Percentiles rank a stretch among this genome's conserved stretches.
phyloP scores from a whole-genome alignment of 1,140 invertebrate species.

The Charaxes varanes region DNA sequence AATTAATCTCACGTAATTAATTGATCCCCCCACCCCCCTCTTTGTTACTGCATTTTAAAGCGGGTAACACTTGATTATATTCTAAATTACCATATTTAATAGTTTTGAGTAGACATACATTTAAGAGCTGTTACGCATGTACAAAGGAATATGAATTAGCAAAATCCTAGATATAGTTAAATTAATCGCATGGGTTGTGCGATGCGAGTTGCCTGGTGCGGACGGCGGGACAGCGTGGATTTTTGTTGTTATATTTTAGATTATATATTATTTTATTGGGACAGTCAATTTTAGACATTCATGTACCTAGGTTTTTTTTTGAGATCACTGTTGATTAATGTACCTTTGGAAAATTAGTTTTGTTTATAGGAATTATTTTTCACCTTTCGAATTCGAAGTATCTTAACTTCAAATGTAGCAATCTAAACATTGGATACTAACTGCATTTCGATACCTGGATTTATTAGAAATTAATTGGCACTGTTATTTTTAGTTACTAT shows the following conservation, averaged over 20 bases:
- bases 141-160: conserved; percentile 64
- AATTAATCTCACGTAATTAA: too few relatives aligned
- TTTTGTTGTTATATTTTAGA: conserved; percentile 67
- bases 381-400: too few relatives aligned
- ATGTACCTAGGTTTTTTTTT: conserved; percentile 49
- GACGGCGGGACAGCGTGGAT: conserved; percentile 36
- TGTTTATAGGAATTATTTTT: conserved; percentile 16
- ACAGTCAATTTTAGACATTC: conserved; percentile 48
- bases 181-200: conserved; percentile 32
- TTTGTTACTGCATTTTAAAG: conserved; percentile 11
- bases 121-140: conserved; percentile 63
- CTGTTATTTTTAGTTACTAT: conserved; percentile 64
- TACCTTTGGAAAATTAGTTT: conserved; percentile 33
- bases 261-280: conserved; percentile 62
- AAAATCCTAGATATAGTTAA: conserved; percentile 49
- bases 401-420: too few relatives aligned
- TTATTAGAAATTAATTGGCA: conserved; percentile 55
- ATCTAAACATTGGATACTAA: conserved; percentile 5
- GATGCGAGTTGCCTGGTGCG: conserved; percentile 38
- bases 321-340: conserved; percentile 34
- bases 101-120: conserved; percentile 47
- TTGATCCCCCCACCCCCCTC: too few relatives aligned
- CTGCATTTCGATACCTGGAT: conserved; percentile 12
- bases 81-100: conserved; percentile 60
- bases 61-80: conserved; percentile 28